A percentile compares a stretch with the other conserved stretches of the same genome.
phyloP scores from a whole-genome alignment of 2,113 vertebrate species.

The Rhinoderma darwinii region DNA sequence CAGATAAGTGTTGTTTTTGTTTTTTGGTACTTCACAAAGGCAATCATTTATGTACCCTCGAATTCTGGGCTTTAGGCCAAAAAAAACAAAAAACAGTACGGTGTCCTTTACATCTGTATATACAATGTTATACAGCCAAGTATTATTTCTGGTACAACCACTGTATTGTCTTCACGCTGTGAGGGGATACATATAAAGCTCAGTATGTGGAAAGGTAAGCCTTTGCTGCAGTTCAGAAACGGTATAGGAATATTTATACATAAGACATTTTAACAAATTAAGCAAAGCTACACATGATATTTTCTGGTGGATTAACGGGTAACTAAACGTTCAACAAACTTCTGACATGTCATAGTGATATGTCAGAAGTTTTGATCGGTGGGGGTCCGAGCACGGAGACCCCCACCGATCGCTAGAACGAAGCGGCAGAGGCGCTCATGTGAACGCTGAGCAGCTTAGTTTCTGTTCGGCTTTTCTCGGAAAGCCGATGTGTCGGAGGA shows the following conservation, averaged over 20 bases:
- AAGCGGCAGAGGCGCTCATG: too few relatives aligned
- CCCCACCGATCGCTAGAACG: too few relatives aligned
- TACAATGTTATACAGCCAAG: not conserved
- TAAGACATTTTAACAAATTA: not conserved
- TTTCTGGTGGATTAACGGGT: too few relatives aligned
- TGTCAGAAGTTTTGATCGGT: too few relatives aligned
- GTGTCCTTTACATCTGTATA: not conserved
- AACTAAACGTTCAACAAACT: too few relatives aligned
- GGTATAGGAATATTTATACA: not conserved
- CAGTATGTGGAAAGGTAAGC: not conserved
- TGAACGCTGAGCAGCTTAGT: too few relatives aligned
- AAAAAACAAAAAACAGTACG: not conserved
- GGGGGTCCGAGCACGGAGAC: too few relatives aligned
- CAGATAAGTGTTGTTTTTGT: constrained; percentile 1
- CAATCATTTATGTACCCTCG: not conserved
- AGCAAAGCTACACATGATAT: not conserved
- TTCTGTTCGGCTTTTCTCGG: too few relatives aligned
- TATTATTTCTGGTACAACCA: not conserved
- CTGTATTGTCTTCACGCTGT: not conserved
- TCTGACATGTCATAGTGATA: too few relatives aligned
- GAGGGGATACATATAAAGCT: not conserved
- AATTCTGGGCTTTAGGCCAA: not conserved
- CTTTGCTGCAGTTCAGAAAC: not conserved
- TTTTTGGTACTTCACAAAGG: not conserved
- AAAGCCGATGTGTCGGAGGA: too few relatives aligned